phyloP scores from a whole-genome alignment of 1,140 invertebrate species.

The Hestina assimilis region DNA sequence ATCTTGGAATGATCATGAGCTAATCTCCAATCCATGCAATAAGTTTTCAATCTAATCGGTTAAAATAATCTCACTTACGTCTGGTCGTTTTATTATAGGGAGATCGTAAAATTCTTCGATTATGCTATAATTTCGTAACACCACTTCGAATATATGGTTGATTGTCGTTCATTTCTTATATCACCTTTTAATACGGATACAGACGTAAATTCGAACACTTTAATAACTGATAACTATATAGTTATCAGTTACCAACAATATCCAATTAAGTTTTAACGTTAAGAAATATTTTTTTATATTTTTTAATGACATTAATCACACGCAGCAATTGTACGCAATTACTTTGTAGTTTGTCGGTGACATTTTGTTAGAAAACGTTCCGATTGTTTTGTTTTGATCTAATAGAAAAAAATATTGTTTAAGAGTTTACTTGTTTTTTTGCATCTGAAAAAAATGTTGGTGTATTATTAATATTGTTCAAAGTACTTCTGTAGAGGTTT shows the following conservation, averaged over 20 bases:
- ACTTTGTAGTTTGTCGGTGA: constrained; percentile 40
- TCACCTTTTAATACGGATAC: constrained; percentile 19
- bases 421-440: neutral
- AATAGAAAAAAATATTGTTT: neutral
- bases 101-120: constrained; percentile 19
- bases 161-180: constrained; percentile 13
- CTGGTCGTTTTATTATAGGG: constrained; percentile 14
- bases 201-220: neutral
- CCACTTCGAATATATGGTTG: neutral
- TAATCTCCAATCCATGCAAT: constrained; percentile 21
- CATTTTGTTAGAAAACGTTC: constrained; percentile 47
- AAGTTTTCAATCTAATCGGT: constrained; percentile 10
- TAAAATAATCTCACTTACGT: constrained; percentile 35
- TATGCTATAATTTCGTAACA: constrained; percentile 20
- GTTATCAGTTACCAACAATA: no score
- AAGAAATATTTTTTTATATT: no score
- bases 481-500: no score
- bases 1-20: constrained; percentile 41
- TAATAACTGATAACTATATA: neutral
- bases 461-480: no score
- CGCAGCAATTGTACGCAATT: constrained; percentile 49
- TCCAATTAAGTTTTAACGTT: no score
- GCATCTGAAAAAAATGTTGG: no score
- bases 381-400: constrained; percentile 12
- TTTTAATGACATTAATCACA: constrained; percentile 37